Conservation (phyloP, 1,140 invertebrate genomes). For the Drosophila trapezifrons region DNA sequence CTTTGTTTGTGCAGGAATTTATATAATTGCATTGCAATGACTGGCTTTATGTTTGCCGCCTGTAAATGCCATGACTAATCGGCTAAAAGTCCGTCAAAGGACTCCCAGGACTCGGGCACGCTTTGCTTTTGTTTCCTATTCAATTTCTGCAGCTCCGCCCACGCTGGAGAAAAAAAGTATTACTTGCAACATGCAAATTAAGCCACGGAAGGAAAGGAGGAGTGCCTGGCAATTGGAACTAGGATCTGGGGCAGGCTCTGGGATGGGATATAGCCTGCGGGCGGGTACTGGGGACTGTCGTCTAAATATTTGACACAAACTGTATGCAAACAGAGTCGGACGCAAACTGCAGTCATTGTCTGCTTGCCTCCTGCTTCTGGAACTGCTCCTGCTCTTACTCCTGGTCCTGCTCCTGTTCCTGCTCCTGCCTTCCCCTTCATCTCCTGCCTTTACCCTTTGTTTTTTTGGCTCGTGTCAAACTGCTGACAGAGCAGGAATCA, state of each 20-base stretch:
- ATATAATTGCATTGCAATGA: conserved; percentile 38
- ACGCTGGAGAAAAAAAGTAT: conserved; percentile 6
- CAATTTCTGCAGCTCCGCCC: conserved; percentile 20
- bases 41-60: conserved; percentile 2
- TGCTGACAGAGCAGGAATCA: conserved; percentile 18
- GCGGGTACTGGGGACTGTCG: conserved; percentile 2
- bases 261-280: background rate
- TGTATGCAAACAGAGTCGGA: conserved; percentile 36
- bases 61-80: conserved; percentile 23
- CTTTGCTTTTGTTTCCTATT: conserved; percentile 6
- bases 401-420: background rate
- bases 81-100: conserved; percentile 7
- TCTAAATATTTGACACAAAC: conserved; percentile 49
- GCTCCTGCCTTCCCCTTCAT: background rate
- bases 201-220: background rate
- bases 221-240: background rate
- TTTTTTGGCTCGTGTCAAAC: conserved; percentile 9
- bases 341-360: conserved; percentile 36
- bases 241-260: background rate
- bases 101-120: conserved; percentile 4
- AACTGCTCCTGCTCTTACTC: background rate
- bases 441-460: background rate
- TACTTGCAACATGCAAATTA: conserved; percentile 41
- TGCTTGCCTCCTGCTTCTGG: background rate
- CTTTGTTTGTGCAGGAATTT: conserved; percentile 22